Conservation (phyloP, 2,797 vertebrate species). For the Urocyon cinereoargenteus region DNA sequence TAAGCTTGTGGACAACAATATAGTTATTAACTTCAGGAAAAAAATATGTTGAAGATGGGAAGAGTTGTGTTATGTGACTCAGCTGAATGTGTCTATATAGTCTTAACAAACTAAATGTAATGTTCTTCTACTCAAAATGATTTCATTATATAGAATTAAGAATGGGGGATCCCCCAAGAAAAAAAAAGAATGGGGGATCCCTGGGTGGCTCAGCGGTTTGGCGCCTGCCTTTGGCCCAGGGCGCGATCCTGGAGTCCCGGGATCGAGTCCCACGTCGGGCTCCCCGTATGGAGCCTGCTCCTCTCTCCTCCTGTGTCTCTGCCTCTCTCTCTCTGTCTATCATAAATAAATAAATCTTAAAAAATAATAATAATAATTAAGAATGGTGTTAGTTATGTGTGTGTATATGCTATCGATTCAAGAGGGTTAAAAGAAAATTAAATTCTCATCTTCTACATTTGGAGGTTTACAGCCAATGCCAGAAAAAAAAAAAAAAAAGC, state of each 20-base stretch:
- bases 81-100: constrained; percentile 6
- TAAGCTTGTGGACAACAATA: neutral
- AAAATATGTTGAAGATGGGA: constrained; percentile 24
- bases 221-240: too few relatives aligned
- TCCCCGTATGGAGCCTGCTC: too few relatives aligned
- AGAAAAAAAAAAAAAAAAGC: neutral
- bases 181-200: too few relatives aligned
- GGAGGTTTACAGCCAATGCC: neutral
- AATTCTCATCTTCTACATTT: neutral
- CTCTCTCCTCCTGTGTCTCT: too few relatives aligned
- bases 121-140: neutral
- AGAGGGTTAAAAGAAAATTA: constrained; percentile 29
- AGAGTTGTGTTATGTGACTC: neutral
- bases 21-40: neutral
- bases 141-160: neutral
- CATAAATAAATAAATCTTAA: too few relatives aligned
- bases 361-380: too few relatives aligned
- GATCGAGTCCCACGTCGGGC: too few relatives aligned
- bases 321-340: too few relatives aligned
- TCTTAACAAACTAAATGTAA: constrained; percentile 3
- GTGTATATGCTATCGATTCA: neutral
- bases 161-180: too few relatives aligned
- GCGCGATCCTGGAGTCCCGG: too few relatives aligned
- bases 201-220: too few relatives aligned
- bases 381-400: neutral